A percentile compares a stretch with the other conserved stretches of the same genome.
These are phyloP conservation scores for Odontomyia ornata DNA, from an alignment of 2,888 invertebrate genomes.

Conservation along the genomic window DNA sequence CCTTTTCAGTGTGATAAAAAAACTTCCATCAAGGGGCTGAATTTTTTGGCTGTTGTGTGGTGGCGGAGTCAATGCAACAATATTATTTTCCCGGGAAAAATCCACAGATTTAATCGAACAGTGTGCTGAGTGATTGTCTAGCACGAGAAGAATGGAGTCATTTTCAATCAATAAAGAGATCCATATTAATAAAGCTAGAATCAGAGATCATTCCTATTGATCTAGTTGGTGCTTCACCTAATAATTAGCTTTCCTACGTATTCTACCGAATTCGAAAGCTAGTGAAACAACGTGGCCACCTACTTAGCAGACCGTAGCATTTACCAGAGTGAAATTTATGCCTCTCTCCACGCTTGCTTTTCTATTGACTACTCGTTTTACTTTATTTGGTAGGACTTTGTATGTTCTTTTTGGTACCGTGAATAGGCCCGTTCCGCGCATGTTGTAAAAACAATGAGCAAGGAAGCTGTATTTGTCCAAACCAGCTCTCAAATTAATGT, in stretches of 20 bases:
- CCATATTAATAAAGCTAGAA: slow-evolving; percentile 38
- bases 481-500: neutral
- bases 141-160: neutral
- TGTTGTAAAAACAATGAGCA: neutral
- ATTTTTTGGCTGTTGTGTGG: slow-evolving; percentile 28
- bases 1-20: slow-evolving; percentile 14
- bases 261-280: slow-evolving; percentile 19
- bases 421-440: neutral
- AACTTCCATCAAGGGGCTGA: slow-evolving; percentile 29
- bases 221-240: slow-evolving; percentile 18
- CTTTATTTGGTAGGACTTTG: neutral
- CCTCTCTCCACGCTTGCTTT: slow-evolving; percentile 24
- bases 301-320: neutral
- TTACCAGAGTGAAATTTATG: neutral
- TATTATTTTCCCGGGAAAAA: slow-evolving; percentile 19
- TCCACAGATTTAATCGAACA: slow-evolving; percentile 7
- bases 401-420: neutral
- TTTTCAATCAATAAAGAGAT: neutral
- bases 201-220: slow-evolving; percentile 26
- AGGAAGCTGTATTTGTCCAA: neutral
- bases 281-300: slow-evolving; percentile 9
- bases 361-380: slow-evolving; percentile 10
- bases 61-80: slow-evolving; percentile 29
- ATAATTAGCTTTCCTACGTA: slow-evolving; percentile 8
- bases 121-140: neutral